Evolutionary conservation across 1,140 invertebrate species (phyloP).

Genomic region (Hyles euphorbiae): DNA sequence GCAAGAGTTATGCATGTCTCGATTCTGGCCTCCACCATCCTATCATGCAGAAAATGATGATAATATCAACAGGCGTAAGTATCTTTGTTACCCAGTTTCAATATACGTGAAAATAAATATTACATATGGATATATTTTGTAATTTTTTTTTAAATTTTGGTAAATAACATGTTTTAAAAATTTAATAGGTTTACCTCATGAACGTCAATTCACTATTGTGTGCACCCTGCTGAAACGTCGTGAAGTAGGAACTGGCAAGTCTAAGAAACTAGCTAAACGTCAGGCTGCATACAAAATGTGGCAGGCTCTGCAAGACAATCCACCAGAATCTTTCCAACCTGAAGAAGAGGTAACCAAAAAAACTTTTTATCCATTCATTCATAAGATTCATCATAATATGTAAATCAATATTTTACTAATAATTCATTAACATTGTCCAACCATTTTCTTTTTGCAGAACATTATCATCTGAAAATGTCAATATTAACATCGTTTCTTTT

Average conservation of each 20-base stretch:
- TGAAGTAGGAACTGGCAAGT: constrained; percentile 91
- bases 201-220: constrained; percentile 93
- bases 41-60: constrained; percentile 93
- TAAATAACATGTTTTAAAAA: no score
- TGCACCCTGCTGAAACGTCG: constrained; percentile 90
- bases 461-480: no score
- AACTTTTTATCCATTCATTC: constrained; percentile 4
- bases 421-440: no score
- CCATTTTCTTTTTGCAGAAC: no score
- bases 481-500: no score
- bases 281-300: constrained; percentile 96
- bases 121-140: background rate
- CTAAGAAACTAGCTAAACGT: constrained; percentile 96
- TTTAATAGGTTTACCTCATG: constrained; percentile 89
- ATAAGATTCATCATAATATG: no score
- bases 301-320: constrained; percentile 85
- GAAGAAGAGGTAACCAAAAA: constrained; percentile 75
- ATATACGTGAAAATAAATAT: no score
- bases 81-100: background rate
- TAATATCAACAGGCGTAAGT: constrained; percentile 64
- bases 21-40: constrained; percentile 93
- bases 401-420: no score
- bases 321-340: constrained; percentile 78
- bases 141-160: constrained; percentile 2
- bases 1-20: constrained; percentile 97